Base-by-base conservation (phyloP, 2,888 invertebrate genomes). In the Corbicula japonica region DNA sequence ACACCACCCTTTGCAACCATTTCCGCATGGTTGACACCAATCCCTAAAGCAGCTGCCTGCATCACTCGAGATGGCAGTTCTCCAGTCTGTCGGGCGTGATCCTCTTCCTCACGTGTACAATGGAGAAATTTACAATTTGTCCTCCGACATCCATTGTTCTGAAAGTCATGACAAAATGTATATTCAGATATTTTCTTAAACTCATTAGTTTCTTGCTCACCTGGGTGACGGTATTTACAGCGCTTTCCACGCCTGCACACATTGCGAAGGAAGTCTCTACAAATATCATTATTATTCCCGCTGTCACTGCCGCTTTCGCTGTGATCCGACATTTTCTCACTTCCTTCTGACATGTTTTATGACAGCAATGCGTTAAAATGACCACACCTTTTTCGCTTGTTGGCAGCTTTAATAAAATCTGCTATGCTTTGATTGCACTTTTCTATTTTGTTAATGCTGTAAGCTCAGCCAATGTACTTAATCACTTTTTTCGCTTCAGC, bases 61-160 rank as follows among this genome's bases (percentile, higher is more conserved):
- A 91, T 91, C 8, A 92, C 85, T 10, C 92, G 94, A 15, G 92
- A 89, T 6, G 97, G 96, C 89, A 97, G 94, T 90, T 96, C 95
- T 0, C 97, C 97, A 15, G 96, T 96, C 62, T 95, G 94, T 86
- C 96, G 95, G 89, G 96, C 96, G 77, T 96, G 95, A 80, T 95
- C 95, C 91, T 97, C 97, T 87, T 96, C 96, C 89, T 96, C 95
- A 23, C 96, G 94, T 0, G 96, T 95, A 89, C 97, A 96, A 92
- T 97, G 97, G 52, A 97, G 95, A 92, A 97, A 97, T 89, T 96
- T 96, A 89, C 97, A 97, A 75, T 95, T 96, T 3, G 95, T 94
- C 87, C 97, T 95, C n/a, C 95, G 95, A 90, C 97, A 97, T 78
- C 96, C 95, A 52, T 95, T 95, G 92, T 97, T 97, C 93, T 97